Conservation (phyloP, 1,140 invertebrate genomes). For the Philotrypesis tridentata region DNA sequence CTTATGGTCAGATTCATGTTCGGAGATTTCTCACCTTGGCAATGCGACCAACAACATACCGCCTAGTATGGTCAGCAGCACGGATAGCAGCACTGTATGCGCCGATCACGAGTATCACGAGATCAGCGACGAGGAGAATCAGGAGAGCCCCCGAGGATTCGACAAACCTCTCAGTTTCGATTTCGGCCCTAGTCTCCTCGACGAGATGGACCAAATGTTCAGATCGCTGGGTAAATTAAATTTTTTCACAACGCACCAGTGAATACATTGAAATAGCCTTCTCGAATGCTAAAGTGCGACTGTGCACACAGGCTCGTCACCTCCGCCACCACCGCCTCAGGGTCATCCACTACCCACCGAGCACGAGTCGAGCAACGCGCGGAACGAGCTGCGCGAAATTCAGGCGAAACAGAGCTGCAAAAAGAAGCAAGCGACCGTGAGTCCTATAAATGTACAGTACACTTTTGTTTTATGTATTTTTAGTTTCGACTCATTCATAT, state of each 20-base stretch:
- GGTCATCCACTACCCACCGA: constrained; percentile 75
- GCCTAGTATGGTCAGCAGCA: constrained; percentile 58
- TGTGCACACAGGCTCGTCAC: constrained; percentile 65
- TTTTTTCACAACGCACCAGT: too few relatives aligned
- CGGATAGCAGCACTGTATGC: constrained; percentile 59
- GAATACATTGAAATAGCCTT: too few relatives aligned
- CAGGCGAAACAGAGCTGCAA: constrained; percentile 75
- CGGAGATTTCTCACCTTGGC: constrained; percentile 64
- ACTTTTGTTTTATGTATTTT: constrained; percentile 58
- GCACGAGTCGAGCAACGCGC: constrained; percentile 80
- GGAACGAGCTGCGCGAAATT: constrained; percentile 85
- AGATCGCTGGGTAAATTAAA: constrained; percentile 77
- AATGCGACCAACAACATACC: constrained; percentile 58
- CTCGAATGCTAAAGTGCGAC: background rate
- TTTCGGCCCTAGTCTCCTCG: constrained; percentile 93
- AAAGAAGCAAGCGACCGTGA: constrained; percentile 86
- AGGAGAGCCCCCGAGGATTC: constrained; percentile 70
- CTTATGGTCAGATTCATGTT: constrained; percentile 67
- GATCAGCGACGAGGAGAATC: constrained; percentile 90
- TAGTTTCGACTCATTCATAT: constrained; percentile 48
- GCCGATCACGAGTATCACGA: constrained; percentile 91
- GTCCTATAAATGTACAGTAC: constrained; percentile 72
- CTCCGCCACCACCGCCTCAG: constrained; percentile 64
- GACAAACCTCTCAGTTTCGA: constrained; percentile 81
- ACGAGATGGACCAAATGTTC: constrained; percentile 97